These are phyloP conservation scores for Nymphalis c-album DNA, from an alignment of 2,888 invertebrate genomes.

Conservation along the genomic window DNA sequence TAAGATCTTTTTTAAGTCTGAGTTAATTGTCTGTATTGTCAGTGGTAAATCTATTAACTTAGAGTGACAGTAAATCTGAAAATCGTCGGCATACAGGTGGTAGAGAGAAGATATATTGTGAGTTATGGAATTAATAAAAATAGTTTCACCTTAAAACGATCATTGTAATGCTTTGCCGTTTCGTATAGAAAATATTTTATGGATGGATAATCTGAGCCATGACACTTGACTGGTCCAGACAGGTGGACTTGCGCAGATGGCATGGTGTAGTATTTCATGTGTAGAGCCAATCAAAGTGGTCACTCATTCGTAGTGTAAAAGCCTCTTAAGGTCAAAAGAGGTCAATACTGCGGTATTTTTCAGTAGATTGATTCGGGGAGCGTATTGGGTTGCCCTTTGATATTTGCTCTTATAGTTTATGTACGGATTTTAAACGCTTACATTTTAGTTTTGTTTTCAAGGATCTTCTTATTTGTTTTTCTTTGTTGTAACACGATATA, in stretches of 20 bases:
- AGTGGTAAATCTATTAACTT: no score
- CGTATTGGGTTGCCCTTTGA: conserved; percentile 14
- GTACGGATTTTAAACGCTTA: conserved; percentile 1
- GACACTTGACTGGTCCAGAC: conserved; percentile 31
- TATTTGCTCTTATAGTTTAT: conserved; percentile 10
- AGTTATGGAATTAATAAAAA: no score
- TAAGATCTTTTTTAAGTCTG: no score
- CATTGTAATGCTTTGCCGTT: conserved; percentile 65
- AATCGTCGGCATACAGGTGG: no score
- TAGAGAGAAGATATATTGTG: no score
- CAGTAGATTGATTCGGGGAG: conserved; percentile 30
- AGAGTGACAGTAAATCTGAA: no score
- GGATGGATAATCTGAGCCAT: conserved; percentile 37
- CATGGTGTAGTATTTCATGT: conserved; percentile 28
- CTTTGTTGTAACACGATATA: no score
- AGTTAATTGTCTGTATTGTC: no score
- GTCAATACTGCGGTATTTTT: conserved; percentile 35
- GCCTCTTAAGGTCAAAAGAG: conserved; percentile 36
- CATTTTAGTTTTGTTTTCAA: conserved; percentile 8
- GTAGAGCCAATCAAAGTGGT: conserved; percentile 48
- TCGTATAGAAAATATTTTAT: conserved; percentile 67
- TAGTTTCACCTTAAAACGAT: conserved; percentile 75
- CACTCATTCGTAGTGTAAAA: conserved; percentile 42
- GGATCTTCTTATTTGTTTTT: neutral
- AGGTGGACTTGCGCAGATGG: conserved; percentile 30